Percentiles rank a stretch among this genome's conserved stretches.
phyloP scores from a whole-genome alignment of 2,113 vertebrate species.

The Myanophis thanlyinensis region DNA sequence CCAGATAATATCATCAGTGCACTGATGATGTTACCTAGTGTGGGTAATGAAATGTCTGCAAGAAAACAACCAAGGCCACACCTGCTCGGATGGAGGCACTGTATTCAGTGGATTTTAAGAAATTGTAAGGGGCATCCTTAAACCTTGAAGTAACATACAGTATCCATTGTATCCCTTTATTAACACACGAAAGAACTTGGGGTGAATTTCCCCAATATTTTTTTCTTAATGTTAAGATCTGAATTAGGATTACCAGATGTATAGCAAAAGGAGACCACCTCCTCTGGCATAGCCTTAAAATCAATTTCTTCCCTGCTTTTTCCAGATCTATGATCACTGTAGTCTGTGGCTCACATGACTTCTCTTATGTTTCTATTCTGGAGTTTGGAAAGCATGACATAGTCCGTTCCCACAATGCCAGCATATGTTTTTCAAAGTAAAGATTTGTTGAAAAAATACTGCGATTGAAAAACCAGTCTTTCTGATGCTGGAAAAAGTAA shows the following conservation, averaged over 20 bases:
- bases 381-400: not conserved
- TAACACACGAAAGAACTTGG: not conserved
- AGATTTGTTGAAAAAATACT: not conserved
- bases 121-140: not conserved
- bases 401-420: not conserved
- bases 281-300: not conserved
- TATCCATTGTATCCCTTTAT: not conserved
- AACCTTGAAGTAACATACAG: not conserved
- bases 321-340: not conserved
- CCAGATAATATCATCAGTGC: too few relatives aligned
- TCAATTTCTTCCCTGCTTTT: not conserved
- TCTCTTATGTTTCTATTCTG: not conserved
- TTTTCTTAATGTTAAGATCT: not conserved
- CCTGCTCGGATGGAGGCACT: not conserved
- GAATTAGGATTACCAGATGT: not conserved
- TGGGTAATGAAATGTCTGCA: too few relatives aligned
- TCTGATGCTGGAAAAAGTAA: not conserved
- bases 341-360: not conserved
- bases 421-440: not conserved
- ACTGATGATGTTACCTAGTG: too few relatives aligned
- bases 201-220: not conserved
- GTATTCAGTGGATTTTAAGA: not conserved
- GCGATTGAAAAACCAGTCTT: not conserved
- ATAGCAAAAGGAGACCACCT: not conserved
- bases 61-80: not conserved